Conservation (phyloP, 1,140 invertebrate species). For the Hypsibius dujardini region DNA sequence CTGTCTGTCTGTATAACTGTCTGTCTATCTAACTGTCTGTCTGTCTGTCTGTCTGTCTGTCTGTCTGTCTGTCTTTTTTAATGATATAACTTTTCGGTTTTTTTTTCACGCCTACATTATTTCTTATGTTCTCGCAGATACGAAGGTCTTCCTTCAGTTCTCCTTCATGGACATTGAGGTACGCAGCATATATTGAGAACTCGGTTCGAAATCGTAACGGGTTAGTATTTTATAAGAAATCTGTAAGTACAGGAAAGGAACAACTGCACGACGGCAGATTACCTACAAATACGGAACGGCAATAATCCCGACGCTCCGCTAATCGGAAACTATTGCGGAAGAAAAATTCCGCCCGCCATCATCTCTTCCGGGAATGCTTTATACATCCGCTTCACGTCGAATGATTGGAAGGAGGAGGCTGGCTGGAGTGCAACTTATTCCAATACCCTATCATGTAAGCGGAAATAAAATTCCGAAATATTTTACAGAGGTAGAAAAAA, state of each 20-base stretch:
- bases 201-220: no score
- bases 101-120: conserved; percentile 17
- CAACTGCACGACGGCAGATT: conserved; percentile 29
- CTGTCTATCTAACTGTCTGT: no score
- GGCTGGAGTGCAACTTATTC: conserved; percentile 50
- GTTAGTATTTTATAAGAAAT: neutral
- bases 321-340: conserved; percentile 44
- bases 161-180: conserved; percentile 13
- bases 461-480: no score
- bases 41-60: conserved; percentile 27
- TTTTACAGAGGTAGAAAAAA: no score
- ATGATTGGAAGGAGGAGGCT: conserved; percentile 35
- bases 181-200: neutral
- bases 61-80: conserved; percentile 28
- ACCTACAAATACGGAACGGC: conserved; percentile 50
- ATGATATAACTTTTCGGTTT: conserved; percentile 20
- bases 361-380: conserved; percentile 45
- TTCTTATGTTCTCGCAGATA: conserved; percentile 31
- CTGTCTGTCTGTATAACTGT: no score
- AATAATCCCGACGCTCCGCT: conserved; percentile 39
- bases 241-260: conserved; percentile 20
- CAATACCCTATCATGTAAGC: conserved; percentile 40
- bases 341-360: conserved; percentile 36
- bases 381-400: conserved; percentile 46
- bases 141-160: conserved; percentile 45